phyloP scores from a whole-genome alignment of 2,113 vertebrate species.

The Cygnus atratus region DNA sequence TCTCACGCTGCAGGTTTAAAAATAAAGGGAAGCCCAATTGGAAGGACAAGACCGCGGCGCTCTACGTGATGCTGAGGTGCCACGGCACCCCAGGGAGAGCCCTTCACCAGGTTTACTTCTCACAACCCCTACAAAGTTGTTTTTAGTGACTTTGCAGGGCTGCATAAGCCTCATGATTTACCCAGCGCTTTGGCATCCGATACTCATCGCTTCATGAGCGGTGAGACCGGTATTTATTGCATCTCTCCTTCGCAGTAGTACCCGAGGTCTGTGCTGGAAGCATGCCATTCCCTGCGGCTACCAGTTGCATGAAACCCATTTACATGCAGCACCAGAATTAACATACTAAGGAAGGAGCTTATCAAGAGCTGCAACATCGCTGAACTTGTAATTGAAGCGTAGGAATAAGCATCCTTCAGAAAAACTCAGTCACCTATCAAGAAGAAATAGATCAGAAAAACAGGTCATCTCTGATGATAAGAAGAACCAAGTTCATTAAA shows the following conservation, averaged over 20 bases:
- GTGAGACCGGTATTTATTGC: too few species aligned
- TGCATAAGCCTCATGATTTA: accelerated
- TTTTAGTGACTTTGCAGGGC: background rate
- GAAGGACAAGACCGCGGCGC: accelerated
- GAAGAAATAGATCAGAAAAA: background rate
- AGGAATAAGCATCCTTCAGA: background rate
- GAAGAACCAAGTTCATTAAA: background rate
- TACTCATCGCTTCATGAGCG: background rate
- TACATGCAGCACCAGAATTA: background rate
- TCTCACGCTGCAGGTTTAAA: background rate
- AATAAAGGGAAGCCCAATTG: background rate
- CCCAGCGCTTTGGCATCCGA: background rate
- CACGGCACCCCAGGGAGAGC: background rate
- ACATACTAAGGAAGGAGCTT: background rate
- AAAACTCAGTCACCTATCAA: background rate
- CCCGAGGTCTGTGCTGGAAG: accelerated
- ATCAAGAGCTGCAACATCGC: background rate
- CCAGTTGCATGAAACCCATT: background rate
- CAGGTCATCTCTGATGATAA: background rate
- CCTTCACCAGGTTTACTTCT: background rate
- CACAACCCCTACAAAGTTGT: background rate
- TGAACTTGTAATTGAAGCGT: background rate
- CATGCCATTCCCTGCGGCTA: accelerated
- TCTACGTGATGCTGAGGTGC: accelerated
- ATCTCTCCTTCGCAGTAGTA: background rate